Evolutionary conservation across 2,113 vertebrate genomes (phyloP).

Genomic region (Numenius arquata): DNA sequence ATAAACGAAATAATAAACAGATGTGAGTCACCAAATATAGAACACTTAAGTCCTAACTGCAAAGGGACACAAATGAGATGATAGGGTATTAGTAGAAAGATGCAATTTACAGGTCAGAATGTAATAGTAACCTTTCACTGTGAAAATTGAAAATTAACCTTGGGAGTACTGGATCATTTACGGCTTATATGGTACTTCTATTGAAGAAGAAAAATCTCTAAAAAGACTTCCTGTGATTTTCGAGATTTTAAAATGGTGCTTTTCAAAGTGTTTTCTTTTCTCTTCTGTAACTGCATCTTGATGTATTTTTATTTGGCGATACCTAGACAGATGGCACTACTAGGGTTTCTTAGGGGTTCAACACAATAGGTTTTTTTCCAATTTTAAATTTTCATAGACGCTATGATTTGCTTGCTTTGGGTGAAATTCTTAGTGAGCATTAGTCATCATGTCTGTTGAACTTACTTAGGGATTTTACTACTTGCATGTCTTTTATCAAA

Average conservation of each 20-base stretch:
- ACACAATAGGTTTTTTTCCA: background rate
- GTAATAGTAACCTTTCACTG: conserved; percentile 83
- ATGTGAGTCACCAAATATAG: conserved; percentile 84
- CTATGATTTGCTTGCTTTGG: background rate
- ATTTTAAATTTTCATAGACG: background rate
- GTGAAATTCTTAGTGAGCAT: background rate
- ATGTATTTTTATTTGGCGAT: background rate
- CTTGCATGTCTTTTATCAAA: background rate
- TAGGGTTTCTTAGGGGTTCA: background rate
- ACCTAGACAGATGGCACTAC: background rate
- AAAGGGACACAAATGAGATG: conserved; percentile 80
- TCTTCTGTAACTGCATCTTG: background rate
- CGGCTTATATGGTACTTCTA: conserved; percentile 60
- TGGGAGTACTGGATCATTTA: conserved; percentile 75
- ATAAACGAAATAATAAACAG: conserved; percentile 84
- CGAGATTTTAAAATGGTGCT: background rate
- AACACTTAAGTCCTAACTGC: conserved; percentile 72
- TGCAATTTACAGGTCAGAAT: conserved; percentile 86
- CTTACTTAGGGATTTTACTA: background rate
- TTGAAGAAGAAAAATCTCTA: background rate
- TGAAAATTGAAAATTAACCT: conserved; percentile 87
- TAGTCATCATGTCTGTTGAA: background rate
- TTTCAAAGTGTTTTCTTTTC: background rate
- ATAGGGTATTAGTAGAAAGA: conserved; percentile 81
- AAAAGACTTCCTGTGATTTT: conserved; percentile 2